Conservation (phyloP, 2,113 vertebrate species). For the Notiomystis cincta region DNA sequence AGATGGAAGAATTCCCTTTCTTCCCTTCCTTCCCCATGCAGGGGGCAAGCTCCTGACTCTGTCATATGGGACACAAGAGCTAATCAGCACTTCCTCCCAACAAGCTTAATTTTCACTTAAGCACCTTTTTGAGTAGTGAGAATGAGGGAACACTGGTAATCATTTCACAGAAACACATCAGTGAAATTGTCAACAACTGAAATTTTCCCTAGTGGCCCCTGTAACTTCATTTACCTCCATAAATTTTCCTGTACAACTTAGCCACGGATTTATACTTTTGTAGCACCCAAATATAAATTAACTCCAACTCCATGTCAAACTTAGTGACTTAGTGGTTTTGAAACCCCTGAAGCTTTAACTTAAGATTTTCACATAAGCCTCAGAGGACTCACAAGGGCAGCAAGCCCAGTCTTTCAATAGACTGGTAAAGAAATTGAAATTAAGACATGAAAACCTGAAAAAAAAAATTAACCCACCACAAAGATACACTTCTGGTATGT, state of each 20-base stretch:
- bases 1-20: neutral
- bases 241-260: neutral
- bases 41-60: neutral
- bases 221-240: neutral
- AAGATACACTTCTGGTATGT: neutral
- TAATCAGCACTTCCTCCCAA: neutral
- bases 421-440: neutral
- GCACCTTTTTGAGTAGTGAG: neutral
- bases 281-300: neutral
- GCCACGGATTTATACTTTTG: rapidly evolving
- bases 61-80: neutral
- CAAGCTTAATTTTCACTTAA: neutral
- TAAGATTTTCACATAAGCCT: neutral
- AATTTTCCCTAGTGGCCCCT: neutral
- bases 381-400: neutral
- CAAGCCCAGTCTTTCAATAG: neutral
- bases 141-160: neutral
- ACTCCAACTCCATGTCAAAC: neutral
- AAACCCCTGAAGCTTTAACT: neutral
- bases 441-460: neutral
- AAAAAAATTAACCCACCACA: neutral
- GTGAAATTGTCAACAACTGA: neutral
- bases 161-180: neutral
- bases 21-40: neutral
- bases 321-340: neutral